These are phyloP conservation scores for Semaprochilodus insignis DNA, from an alignment of 2,797 vertebrate species.

Conservation along the genomic window DNA sequence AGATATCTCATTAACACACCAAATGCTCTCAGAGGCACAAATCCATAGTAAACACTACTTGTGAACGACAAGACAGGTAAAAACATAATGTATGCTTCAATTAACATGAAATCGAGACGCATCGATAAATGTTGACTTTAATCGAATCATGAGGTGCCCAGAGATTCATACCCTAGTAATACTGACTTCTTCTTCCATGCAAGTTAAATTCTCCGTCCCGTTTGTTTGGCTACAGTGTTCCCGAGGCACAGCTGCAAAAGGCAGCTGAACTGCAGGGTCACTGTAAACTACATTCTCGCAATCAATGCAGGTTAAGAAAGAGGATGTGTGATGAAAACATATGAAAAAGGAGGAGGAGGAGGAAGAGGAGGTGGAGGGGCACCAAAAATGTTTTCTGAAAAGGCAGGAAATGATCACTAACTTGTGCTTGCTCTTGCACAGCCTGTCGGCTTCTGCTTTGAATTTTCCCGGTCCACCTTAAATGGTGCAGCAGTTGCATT, in stretches of 20 bases:
- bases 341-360: not conserved
- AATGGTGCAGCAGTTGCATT: too few species aligned
- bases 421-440: constrained; percentile 26
- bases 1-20: too few species aligned
- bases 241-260: not conserved
- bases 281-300: constrained; percentile 1
- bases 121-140: too few species aligned
- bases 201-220: too few species aligned
- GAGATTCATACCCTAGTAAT: not conserved
- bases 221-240: not conserved
- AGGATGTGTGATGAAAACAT: constrained; percentile 48
- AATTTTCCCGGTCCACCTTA: too few species aligned
- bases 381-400: constrained; percentile 13
- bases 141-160: not conserved
- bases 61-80: too few species aligned
- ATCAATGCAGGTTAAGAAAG: constrained; percentile 16
- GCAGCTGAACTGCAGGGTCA: not conserved
- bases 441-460: not conserved
- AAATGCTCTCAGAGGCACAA: too few species aligned
- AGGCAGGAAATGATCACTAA: constrained; percentile 41
- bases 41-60: too few species aligned
- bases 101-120: too few species aligned
- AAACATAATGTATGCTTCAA: too few species aligned
- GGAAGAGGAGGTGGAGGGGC: not conserved
- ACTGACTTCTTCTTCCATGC: too few species aligned